phyloP scores from a whole-genome alignment of 2,888 invertebrate genomes.

The Seira ritae region DNA sequence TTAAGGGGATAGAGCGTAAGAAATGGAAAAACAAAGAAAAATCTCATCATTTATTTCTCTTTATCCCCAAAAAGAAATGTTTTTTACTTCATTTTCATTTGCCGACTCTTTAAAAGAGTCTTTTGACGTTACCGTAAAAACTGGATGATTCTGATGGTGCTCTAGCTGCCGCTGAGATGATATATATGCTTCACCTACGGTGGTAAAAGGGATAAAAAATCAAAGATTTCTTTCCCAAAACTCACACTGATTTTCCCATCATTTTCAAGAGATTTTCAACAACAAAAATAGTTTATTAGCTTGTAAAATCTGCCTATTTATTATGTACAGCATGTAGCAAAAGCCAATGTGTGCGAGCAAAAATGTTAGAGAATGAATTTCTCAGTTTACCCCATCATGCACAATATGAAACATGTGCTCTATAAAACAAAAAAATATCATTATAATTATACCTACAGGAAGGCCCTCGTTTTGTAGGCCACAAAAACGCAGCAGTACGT shows the following conservation, averaged over 20 bases:
- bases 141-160: constrained; percentile 46
- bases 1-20: constrained; percentile 8
- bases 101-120: constrained; percentile 40
- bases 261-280: constrained; percentile 33
- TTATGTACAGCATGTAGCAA: constrained; percentile 33
- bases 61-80: not conserved
- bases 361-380: not conserved
- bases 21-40: constrained; percentile 37
- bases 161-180: constrained; percentile 32
- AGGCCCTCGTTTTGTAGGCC: not conserved
- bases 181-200: constrained; percentile 47
- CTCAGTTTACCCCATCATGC: not conserved
- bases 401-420: constrained; percentile 37
- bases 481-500: not conserved
- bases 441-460: not conserved
- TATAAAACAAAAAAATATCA: constrained; percentile 24
- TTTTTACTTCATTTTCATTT: constrained; percentile 20
- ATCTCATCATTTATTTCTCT: constrained; percentile 28
- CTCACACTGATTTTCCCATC: constrained; percentile 62
- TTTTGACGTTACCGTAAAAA: constrained; percentile 55
- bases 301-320: constrained; percentile 25
- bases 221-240: constrained; percentile 20
- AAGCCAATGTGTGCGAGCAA: not conserved
- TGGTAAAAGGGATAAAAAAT: not conserved
- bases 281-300: constrained; percentile 24